A percentile compares a stretch with the other conserved stretches of the same genome.
phyloP scores from a whole-genome alignment of 2,113 vertebrate species.

The Myiopsitta monachus region DNA sequence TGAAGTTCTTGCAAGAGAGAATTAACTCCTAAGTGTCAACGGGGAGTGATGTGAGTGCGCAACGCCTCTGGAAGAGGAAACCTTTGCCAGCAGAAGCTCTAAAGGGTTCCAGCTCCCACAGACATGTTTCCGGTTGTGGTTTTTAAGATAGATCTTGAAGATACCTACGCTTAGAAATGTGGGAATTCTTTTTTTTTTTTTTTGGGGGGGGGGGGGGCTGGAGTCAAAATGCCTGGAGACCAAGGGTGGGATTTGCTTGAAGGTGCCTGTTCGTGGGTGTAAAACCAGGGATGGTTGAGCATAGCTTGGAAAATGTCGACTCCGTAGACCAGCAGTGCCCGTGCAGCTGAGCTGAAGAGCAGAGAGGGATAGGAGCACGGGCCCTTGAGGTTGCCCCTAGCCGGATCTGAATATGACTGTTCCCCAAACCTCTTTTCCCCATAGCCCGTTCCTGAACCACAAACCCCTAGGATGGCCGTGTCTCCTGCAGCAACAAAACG shows the following conservation, averaged over 20 bases:
- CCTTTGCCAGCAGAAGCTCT: neutral
- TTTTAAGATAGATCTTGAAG: neutral
- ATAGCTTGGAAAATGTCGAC: conserved; percentile 20
- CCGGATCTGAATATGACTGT: too few species aligned
- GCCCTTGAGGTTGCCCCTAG: neutral
- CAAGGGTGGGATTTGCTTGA: neutral
- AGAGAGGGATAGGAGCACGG: rapidly evolving
- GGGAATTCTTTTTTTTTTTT: neutral
- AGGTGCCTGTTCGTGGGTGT: neutral
- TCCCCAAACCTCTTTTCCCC: neutral
- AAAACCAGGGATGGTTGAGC: neutral
- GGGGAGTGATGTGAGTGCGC: neutral
- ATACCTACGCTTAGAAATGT: neutral
- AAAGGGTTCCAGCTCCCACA: neutral
- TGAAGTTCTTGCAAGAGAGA: neutral
- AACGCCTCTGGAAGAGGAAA: neutral
- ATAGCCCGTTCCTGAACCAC: neutral
- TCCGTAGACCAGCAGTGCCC: neutral
- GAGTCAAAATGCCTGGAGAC: neutral
- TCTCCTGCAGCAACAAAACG: conserved; percentile 1
- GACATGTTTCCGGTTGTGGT: neutral
- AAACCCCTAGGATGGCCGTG: neutral
- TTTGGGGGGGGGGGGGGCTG: neutral
- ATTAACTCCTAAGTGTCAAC: neutral
- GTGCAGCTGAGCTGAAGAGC: neutral